Evolutionary conservation across 2,113 vertebrate species (phyloP).

Genomic region (Silurus glanis): DNA sequence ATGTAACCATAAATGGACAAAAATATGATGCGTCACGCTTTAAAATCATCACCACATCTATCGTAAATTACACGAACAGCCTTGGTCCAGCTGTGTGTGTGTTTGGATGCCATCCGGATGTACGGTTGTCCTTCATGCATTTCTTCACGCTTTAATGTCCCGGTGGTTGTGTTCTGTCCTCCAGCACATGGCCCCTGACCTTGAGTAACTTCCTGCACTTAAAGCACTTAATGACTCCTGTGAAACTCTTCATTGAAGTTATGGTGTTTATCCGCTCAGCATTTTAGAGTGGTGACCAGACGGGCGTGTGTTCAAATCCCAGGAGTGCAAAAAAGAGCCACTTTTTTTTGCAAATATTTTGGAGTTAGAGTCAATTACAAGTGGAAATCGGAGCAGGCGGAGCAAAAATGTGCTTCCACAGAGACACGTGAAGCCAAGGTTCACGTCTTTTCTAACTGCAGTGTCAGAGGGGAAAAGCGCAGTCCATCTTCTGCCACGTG

Average conservation of each 20-base stretch:
- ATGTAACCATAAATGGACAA: neutral
- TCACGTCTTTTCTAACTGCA: too few relatives aligned
- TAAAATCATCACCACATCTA: neutral
- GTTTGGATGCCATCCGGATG: neutral
- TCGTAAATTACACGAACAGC: too few relatives aligned
- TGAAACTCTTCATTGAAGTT: neutral
- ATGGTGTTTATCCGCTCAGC: neutral
- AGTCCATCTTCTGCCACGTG: too few relatives aligned
- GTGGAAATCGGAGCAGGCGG: neutral
- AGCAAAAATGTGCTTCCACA: too few relatives aligned
- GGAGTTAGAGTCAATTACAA: neutral
- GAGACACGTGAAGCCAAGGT: too few relatives aligned
- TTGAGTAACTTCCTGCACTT: neutral
- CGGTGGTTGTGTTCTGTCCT: neutral
- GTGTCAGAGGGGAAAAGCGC: too few relatives aligned
- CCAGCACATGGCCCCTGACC: neutral
- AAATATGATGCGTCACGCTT: neutral
- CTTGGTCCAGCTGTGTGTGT: neutral
- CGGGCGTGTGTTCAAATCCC: neutral
- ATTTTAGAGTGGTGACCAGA: neutral
- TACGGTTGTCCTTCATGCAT: neutral
- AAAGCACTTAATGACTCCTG: neutral
- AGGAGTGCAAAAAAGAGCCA: neutral
- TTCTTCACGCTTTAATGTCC: neutral
- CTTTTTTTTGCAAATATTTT: too few relatives aligned